Evolutionary conservation across 2,888 invertebrate genomes (phyloP), one percentile per base, ranked within the genome.

Genomic region (Caenorhabditis sp.): DNA sequence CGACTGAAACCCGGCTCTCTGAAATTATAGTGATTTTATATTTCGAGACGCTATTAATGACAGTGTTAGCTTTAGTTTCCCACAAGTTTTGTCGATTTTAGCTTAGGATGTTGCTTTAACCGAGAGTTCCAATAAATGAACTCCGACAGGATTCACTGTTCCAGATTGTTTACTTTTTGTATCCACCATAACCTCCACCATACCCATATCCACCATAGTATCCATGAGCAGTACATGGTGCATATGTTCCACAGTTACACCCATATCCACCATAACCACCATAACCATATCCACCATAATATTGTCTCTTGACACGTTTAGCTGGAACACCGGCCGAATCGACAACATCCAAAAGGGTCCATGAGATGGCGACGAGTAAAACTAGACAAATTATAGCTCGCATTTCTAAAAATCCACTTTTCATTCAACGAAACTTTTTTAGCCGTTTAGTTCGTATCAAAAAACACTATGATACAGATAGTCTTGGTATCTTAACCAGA

Each of bases 311-410:
- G 14, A 73, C 63, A 49, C 73, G 62, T 53, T 69, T 68, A 26
- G 69, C 69, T 54, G 68, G 68, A 36, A 73, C 66, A 27, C 73
- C 73, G 38, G 59, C 62, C 23, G 69, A 66, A 54, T 66, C 69
- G 57, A 73, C 73, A 43, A 63, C 60, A 52, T 73, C 73, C n/a
- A 73, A 63, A 66, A 73, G 69, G 20, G 73, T 73, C 73, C 73
- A 73, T 36, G 73, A 68, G 62, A 73, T 65, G 56, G 73, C 73
- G 38, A 73, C 66, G 27, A 73, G 63, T 25, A 73, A 63, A 3
- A 72, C n/a, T 4, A 72, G 68, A 67, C 52, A 72, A 59, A 72
- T 58, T 52, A 72, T 72, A 54, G 64, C 62, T 63, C 63, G 59
- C 72, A 68, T 67, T 27, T 54, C 10, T 12, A 17, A 43, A 12